Base-by-base conservation (phyloP, 2,797 vertebrate species). In the Emys orbicularis region DNA sequence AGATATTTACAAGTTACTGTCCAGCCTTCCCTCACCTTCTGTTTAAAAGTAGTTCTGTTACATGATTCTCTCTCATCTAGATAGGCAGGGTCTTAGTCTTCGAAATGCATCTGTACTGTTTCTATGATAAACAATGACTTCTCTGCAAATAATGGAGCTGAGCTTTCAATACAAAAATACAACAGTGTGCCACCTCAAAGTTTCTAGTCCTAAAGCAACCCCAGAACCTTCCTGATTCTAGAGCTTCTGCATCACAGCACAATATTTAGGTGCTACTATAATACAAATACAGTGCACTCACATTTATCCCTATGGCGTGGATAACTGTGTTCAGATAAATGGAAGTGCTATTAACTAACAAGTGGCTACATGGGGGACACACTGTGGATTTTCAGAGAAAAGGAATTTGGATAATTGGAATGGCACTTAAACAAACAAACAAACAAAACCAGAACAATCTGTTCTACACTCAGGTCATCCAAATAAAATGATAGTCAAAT, bases 21-120 rank as follows among this genome's bases (percentile, higher is more conserved):
- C 61, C 90, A 53, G 3, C 44, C 21, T 10, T 86, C 53, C 44
- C 34, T 52, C 7, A n/a, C 52, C 44, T 0, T 29, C 47, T 34
- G 21, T 29, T 87, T 83, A 87, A 91, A 93, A 65, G 5, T 5
- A 65, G 13, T 37, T 57, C 83, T n/a, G n/a, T 49, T 53, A 37
- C 37, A 16, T 41, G 8, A 6, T 5, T 3, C 74, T 19, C 29
- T 25, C 31, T 9, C 0, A 31, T 50, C 47, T 61, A 59, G 29
- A 52, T 6, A 34, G 0, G 61, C 12, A 13, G 25, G 11, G 18
- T 53, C 65, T 53, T 83, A 72, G 41, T 44, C 79, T 80, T n/a
- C 59, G 50, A 84, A 57, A 61, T 56, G 68, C 11, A 49, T 79
- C 47, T 47, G 11, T 13, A 37, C 34, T 84, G 47, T 0, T 41